Base-by-base conservation (phyloP, 2,113 vertebrate genomes). In the Lamprologus sp. region DNA sequence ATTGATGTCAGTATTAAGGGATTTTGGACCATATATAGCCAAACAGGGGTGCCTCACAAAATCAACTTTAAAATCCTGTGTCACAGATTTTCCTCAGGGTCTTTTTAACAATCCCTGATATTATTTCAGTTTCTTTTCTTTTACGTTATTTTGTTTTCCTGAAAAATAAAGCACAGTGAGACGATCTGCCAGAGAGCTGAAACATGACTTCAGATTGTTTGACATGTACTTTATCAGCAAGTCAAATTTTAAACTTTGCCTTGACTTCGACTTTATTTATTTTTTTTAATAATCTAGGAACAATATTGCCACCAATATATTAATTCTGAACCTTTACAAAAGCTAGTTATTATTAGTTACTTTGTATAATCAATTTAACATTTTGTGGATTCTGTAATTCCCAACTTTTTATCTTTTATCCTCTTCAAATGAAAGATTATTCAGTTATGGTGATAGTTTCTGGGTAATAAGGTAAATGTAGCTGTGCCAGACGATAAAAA, bases 11-110 rank as follows among this genome's bases (percentile, higher is more conserved):
- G 84, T 92, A 89, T 92, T 11, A 70, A 75, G 83, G 81, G 89
- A 92, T 84, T 85, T 79, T 79, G 63, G 63, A 85, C 60, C 21
- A 31, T 49, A 40, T 42, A 56, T 53, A 83, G 83, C 45, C 81
- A 81, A 84, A 87, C 60, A 15, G 37, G 89, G 85, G 81, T 87
- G 86, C 84, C 68, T 84, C 79, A 88, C 54, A 84, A 70, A 91
- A 73, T 83, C 14, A 2, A 15, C 73, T 84, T 51, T 11, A 88
- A 89, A 91, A 89, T 90, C 90, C 86, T 85, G 77, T 88, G 82
- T 89, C 80, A 84, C 82, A 54, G n/a, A 75, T 83, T 84, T 91
- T 89, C 91, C 94, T 96, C 94, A 96, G 95, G 95, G 85, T 88
- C 65, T 87, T 89, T 83, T 79, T 82, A 28, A 33, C 84, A 87